These are phyloP conservation scores for Myotis vivesi DNA, from an alignment of 2,797 vertebrate species.

Conservation along the genomic window DNA sequence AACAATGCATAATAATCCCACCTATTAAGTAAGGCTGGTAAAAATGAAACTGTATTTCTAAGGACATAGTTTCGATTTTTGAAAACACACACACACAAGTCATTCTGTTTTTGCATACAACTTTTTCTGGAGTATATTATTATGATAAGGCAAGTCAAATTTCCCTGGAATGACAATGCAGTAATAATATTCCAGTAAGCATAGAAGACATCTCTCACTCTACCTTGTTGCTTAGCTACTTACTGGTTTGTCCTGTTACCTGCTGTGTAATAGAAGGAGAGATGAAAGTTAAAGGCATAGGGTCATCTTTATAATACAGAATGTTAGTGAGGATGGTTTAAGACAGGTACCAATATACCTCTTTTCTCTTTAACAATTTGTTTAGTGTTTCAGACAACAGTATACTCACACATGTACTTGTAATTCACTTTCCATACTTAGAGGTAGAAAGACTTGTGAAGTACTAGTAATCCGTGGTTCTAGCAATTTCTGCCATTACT, in stretches of 20 bases:
- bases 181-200: conserved; percentile 51
- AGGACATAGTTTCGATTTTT: conserved; percentile 45
- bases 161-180: conserved; percentile 5
- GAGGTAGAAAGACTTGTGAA: not conserved
- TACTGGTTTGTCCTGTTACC: not conserved
- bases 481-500: not conserved
- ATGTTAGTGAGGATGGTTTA: conserved; percentile 8
- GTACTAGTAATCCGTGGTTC: not conserved
- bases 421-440: conserved; percentile 18
- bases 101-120: conserved; percentile 43
- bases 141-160: conserved; percentile 41
- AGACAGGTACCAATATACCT: not conserved
- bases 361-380: not conserved
- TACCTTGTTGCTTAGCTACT: not conserved
- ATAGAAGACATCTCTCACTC: conserved; percentile 23
- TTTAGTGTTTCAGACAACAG: conserved; percentile 1
- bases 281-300: conserved; percentile 33
- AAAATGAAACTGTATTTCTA: conserved; percentile 56
- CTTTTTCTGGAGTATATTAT: conserved; percentile 43
- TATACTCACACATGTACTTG: not conserved
- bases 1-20: conserved; percentile 60
- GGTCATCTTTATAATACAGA: conserved; percentile 27
- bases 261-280: conserved; percentile 1
- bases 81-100: not conserved
- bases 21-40: conserved; percentile 49